These are phyloP conservation scores for Gymnobelideus leadbeateri DNA, from an alignment of 2,113 vertebrate species.

Conservation along the genomic window DNA sequence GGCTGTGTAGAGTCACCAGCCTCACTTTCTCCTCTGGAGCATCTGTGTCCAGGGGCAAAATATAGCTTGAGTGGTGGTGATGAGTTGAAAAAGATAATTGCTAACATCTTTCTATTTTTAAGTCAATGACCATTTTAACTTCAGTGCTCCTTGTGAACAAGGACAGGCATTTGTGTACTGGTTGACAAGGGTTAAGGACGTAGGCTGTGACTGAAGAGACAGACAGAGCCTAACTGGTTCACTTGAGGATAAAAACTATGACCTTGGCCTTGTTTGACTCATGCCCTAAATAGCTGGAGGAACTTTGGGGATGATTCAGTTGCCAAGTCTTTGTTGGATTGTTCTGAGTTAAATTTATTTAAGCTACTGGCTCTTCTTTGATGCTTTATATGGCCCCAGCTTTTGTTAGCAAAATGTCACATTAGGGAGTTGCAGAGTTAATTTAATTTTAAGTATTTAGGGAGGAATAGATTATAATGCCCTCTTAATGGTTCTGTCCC, in stretches of 20 bases:
- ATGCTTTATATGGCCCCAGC: background rate
- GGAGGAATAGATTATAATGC: slow-evolving; percentile 16
- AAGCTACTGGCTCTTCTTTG: background rate
- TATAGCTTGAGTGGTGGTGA: background rate
- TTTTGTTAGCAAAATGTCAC: slow-evolving; percentile 14
- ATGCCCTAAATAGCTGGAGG: background rate
- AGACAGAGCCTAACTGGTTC: background rate
- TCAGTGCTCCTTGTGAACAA: background rate
- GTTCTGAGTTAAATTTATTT: slow-evolving; percentile 11
- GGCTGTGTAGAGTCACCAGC: too few species aligned
- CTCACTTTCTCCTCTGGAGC: too few species aligned
- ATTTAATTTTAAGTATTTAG: slow-evolving; percentile 33
- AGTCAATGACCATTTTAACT: background rate
- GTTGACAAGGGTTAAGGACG: background rate
- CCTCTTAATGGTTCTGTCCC: background rate
- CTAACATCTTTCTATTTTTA: background rate
- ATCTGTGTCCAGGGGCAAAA: too few species aligned
- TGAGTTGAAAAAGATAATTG: background rate
- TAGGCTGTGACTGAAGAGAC: background rate
- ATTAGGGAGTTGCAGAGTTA: background rate
- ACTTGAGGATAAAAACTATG: background rate
- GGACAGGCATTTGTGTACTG: slow-evolving; percentile 13
- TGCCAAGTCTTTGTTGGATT: background rate
- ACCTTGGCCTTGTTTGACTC: background rate
- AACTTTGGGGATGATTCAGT: background rate